Evolutionary conservation across 2,113 vertebrate genomes (phyloP).

Genomic region (Podarcis raffonei): DNA sequence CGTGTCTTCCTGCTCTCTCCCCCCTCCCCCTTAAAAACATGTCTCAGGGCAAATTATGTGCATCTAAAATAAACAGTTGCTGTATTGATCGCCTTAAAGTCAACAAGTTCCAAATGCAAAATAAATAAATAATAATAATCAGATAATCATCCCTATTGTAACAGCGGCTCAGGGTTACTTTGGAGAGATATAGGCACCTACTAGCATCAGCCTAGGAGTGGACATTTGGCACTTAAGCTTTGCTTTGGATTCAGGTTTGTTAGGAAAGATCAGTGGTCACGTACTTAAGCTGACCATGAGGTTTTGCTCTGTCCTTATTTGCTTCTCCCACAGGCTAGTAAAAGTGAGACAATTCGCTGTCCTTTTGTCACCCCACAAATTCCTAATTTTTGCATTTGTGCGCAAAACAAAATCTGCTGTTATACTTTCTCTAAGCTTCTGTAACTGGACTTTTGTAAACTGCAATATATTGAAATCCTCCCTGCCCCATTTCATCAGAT

Average conservation of each 20-base stretch:
- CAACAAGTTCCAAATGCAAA: slow-evolving; percentile 83
- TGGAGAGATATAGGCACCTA: slow-evolving; percentile 72
- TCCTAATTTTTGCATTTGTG: slow-evolving; percentile 37
- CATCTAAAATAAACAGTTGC: slow-evolving; percentile 85
- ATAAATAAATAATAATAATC: slow-evolving; percentile 69
- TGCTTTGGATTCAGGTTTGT: slow-evolving; percentile 68
- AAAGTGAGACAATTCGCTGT: slow-evolving; percentile 59
- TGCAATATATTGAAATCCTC: slow-evolving; percentile 71
- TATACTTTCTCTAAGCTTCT: slow-evolving; percentile 63
- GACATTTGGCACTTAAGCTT: slow-evolving; percentile 57
- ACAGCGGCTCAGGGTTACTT: slow-evolving; percentile 55
- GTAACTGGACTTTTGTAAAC: slow-evolving; percentile 60
- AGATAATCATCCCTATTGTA: slow-evolving; percentile 65
- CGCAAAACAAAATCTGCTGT: slow-evolving; percentile 65
- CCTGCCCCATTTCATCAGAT: slow-evolving; percentile 75
- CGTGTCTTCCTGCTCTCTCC: slow-evolving; percentile 66
- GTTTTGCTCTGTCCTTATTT: slow-evolving; percentile 57
- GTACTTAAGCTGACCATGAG: slow-evolving; percentile 49
- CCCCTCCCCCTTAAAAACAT: slow-evolving; percentile 79
- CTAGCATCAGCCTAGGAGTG: slow-evolving; percentile 66
- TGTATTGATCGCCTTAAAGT: slow-evolving; percentile 82
- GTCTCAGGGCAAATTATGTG: slow-evolving; percentile 85
- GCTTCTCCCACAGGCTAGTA: slow-evolving; percentile 58
- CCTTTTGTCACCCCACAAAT: not conserved
- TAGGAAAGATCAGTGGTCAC: slow-evolving; percentile 64